Conservation (phyloP, 2,888 invertebrate genomes). For the Tachina fera region DNA sequence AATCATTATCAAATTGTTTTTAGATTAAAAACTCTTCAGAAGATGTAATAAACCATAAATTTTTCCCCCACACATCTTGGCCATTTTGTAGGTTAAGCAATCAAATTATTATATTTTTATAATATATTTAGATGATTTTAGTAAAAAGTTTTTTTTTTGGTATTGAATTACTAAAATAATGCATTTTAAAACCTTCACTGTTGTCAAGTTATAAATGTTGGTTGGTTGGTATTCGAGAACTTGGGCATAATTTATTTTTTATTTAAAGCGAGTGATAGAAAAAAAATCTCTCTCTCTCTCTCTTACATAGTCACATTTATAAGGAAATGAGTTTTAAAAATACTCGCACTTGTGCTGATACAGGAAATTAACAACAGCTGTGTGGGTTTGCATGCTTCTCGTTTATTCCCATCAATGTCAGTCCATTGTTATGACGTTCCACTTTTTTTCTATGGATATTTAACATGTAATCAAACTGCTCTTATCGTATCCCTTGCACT, state of each 20-base stretch:
- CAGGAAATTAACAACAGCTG: no score
- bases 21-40: no score
- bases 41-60: no score
- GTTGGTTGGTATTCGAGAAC: background rate
- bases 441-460: constrained; percentile 16
- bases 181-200: constrained; percentile 38
- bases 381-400: background rate
- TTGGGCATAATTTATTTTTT: constrained; percentile 40
- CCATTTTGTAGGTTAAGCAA: no score
- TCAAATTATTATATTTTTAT: background rate
- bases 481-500: background rate
- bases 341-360: no score
- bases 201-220: constrained; percentile 35
- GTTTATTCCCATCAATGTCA: background rate
- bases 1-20: no score
- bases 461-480: background rate
- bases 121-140: background rate
- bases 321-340: background rate
- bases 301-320: background rate
- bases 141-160: background rate
- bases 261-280: constrained; percentile 1
- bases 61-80: no score
- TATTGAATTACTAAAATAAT: background rate
- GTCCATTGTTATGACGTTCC: constrained; percentile 42
- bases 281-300: constrained; percentile 28